Evolutionary conservation across 1,140 invertebrate genomes (phyloP), one percentile per base, ranked within the genome.

Genomic region (Rhyacophila brunnea): DNA sequence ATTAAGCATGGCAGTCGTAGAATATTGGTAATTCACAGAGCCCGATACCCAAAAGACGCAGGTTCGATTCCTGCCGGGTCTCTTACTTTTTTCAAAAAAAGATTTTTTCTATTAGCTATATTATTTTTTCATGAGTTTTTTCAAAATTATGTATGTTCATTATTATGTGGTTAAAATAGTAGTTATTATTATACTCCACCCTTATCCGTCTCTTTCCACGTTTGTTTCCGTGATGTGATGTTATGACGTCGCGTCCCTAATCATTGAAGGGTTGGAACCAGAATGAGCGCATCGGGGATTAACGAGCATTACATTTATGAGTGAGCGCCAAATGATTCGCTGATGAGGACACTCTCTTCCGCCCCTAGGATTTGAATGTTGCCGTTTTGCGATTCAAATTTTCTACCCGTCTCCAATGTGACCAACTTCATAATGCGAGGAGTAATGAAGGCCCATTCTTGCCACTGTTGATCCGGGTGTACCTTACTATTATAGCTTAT

Each of bases 241-340:
- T 60, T 60, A 60, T 53, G 58, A 60, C 58, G 53, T 23, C 49
- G 34, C 50, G 35, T 43, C 50, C 52, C 59, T 56, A 61, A 61
- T 61, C 59, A 61, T 52, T 51, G 59, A 61, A 61, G 59, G 59
- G 59, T 56, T 56, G 42, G 34, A 54, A 45, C 46, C 20, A 56
- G 34, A 54, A 45, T 45, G 38, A 56, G 34, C 56, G 53, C 46
- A 42, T 32, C 17, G 20, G 51, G 57, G 57, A 52, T 47, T 43
- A 56, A 45, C 50, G 10, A 45, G 40, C 51, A 60, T 55, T 55
- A 60, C 52, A 55, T 60, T 55, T 60, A 60, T 50, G 58, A 60
- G 43, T 55, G 49, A 60, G 50, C 58, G 36, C 54, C 50, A 60
- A 60, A 60, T 60, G 51, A 51, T 23, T 51, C 43, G 38, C 50